Base-by-base conservation (phyloP, 2,797 vertebrate species). In the Cossypha heuglini region DNA sequence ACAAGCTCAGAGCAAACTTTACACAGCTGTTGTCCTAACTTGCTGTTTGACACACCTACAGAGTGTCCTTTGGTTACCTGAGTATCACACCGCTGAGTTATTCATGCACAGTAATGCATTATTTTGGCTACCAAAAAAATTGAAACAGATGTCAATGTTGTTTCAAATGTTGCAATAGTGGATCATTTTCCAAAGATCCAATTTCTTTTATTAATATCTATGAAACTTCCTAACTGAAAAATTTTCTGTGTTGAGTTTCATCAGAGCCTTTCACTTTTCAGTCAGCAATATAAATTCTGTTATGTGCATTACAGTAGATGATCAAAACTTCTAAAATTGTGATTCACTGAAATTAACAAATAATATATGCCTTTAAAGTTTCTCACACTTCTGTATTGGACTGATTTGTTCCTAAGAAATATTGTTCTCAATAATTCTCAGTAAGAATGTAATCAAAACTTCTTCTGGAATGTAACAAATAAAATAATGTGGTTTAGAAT, bases 11-110 rank as follows among this genome's bases (percentile, higher is more conserved):
- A 76, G 75, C 63, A 63, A 94, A 92, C 40, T 86, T 86, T 61
- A 78, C 18, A 66, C 29, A 54, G 76, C 73, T 75, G n/a, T 64
- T 96, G 78, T 80, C 81, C 26, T 55, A 77, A 64, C 57, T 94
- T 90, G 89, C 85, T 93, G 84, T 83, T 85, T 75, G 66, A 81
- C 81, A 90, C 96, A 94, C 89, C 93, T 94, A 52, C 35, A 91
- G 22, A 68, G 25, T 86, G 81, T 91, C 69, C 69, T 93, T 57
- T 68, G 45, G 31, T 85, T 90, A 90, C 57, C 79, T 46, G 48
- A 49, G 80, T 74, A 40, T 92, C 82, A 68, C 63, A 42, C 55
- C 63, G 59, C 37, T 29, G 67, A 69, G 72, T 72, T 93, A 91
- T 90, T 95, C 80, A 69, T 81, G 78, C 58, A 79, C 31, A 82